Conservation (phyloP, 2,113 vertebrate genomes). For the Isichthys henryi region DNA sequence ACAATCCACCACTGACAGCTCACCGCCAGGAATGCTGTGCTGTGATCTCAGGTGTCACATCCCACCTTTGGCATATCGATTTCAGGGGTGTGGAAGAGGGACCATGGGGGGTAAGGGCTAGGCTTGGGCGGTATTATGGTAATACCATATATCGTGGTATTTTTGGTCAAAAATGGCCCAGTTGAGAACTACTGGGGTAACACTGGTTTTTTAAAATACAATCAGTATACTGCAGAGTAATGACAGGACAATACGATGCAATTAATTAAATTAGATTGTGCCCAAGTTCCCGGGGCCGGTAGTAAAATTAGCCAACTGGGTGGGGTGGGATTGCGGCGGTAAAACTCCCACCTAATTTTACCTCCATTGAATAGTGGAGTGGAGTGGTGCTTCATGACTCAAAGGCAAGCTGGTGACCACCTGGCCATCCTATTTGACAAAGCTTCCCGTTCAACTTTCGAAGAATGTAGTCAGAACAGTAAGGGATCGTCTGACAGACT, state of each 20-base stretch:
- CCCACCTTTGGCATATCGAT: background rate
- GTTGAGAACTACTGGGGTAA: background rate
- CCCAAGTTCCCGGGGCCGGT: background rate
- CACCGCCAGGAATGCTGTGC: background rate
- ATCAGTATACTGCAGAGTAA: background rate
- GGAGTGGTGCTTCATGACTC: too few relatives aligned
- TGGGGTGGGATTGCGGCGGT: background rate
- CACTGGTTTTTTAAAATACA: background rate
- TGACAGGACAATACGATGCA: background rate
- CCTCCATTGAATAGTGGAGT: background rate
- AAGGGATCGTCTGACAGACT: background rate
- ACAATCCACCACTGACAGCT: background rate
- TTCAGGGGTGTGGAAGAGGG: background rate
- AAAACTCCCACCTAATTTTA: background rate
- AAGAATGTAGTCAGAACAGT: background rate
- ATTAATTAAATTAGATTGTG: background rate
- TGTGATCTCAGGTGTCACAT: background rate
- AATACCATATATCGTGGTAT: background rate
- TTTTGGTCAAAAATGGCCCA: background rate
- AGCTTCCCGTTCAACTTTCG: too few relatives aligned
- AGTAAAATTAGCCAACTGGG: background rate
- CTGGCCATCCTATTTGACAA: too few relatives aligned
- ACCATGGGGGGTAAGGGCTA: background rate
- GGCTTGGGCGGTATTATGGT: background rate
- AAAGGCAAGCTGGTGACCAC: too few relatives aligned